phyloP scores from a whole-genome alignment of 2,797 vertebrate species.

The Geotrypetes seraphini region DNA sequence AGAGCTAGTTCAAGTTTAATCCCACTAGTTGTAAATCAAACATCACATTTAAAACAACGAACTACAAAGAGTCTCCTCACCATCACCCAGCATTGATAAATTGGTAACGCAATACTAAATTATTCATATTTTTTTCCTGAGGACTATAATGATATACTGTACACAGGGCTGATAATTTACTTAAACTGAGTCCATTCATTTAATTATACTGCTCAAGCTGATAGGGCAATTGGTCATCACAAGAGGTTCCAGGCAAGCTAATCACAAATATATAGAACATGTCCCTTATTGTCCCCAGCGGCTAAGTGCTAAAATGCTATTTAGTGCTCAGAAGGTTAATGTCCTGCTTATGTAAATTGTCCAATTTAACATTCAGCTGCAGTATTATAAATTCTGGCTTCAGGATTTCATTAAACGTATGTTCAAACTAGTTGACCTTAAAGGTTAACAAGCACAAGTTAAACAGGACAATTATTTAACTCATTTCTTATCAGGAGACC shows the following conservation, averaged over 20 bases:
- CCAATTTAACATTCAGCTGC: constrained; percentile 75
- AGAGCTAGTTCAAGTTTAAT: constrained; percentile 50
- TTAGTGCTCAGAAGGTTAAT: constrained; percentile 76
- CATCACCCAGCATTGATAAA: constrained; percentile 66
- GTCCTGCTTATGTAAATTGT: constrained; percentile 80
- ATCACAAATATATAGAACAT: constrained; percentile 77
- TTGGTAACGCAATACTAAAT: constrained; percentile 68
- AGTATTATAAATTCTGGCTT: constrained; percentile 73
- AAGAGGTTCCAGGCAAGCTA: constrained; percentile 70
- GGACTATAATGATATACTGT: constrained; percentile 63
- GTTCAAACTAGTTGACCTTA: constrained; percentile 78
- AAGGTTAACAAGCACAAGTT: constrained; percentile 79
- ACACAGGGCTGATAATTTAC: constrained; percentile 71
- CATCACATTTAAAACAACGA: constrained; percentile 63
- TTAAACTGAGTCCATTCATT: constrained; percentile 72
- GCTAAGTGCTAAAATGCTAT: constrained; percentile 76
- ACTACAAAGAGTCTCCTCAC: constrained; percentile 51
- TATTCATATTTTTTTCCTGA: constrained; percentile 59
- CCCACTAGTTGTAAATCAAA: constrained; percentile 51
- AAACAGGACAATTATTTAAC: constrained; percentile 77
- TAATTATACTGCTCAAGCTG: constrained; percentile 73
- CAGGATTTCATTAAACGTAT: constrained; percentile 79
- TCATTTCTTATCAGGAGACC: constrained; percentile 66
- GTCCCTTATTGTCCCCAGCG: constrained; percentile 71
- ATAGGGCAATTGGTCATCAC: constrained; percentile 73